A percentile compares a stretch with the other conserved stretches of the same genome.
Evolutionary conservation across 2,113 vertebrate species (phyloP).

Genomic region (Mola mola): DNA sequence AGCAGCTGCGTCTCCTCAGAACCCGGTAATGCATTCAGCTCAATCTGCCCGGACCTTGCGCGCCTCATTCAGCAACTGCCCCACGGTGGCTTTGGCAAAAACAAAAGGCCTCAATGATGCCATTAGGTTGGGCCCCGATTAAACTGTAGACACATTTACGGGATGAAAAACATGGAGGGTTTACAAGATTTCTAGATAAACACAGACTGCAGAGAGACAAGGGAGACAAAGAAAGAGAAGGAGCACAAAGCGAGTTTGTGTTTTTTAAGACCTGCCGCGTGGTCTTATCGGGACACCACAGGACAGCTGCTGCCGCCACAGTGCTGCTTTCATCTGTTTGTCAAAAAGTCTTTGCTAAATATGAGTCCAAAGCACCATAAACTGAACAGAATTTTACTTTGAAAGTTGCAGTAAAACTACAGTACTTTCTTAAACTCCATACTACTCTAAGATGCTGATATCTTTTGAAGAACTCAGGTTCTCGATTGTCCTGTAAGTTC

Average conservation of each 20-base stretch:
- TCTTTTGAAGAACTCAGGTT: too few relatives aligned
- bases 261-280: conserved; percentile 9
- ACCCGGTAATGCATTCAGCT: conserved; percentile 74
- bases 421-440: not conserved
- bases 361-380: conserved; percentile 12
- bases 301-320: conserved; percentile 52
- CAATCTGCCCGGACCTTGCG: conserved; percentile 68
- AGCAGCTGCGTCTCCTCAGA: conserved; percentile 78
- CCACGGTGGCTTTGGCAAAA: conserved; percentile 50
- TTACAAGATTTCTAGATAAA: conserved; percentile 49
- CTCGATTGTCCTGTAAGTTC: not conserved
- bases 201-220: conserved; percentile 8
- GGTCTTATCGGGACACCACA: conserved; percentile 53
- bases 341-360: conserved; percentile 7
- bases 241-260: not conserved
- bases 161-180: conserved; percentile 25
- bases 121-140: conserved; percentile 24
- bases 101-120: conserved; percentile 60
- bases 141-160: conserved; percentile 16
- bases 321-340: conserved; percentile 28
- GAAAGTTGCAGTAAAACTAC: not conserved
- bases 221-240: conserved; percentile 28
- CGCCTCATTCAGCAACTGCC: conserved; percentile 59
- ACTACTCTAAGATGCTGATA: too few relatives aligned
- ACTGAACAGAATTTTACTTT: conserved; percentile 7